phyloP scores from a whole-genome alignment of 2,113 vertebrate genomes.

The Carassius auratus region DNA sequence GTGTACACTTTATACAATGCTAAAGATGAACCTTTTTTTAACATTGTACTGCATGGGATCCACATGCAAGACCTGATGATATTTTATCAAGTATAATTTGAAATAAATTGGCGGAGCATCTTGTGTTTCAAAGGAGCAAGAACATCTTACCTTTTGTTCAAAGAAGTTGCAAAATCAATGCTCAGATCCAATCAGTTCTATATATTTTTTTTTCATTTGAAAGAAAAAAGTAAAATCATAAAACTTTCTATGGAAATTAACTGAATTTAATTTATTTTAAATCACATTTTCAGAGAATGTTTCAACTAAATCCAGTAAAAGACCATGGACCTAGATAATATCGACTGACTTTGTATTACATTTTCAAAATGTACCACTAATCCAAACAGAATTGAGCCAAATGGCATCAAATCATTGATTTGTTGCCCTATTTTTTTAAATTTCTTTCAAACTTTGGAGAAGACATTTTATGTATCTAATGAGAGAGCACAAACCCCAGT shows the following conservation, averaged over 20 bases:
- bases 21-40: background rate
- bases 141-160: background rate
- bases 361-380: background rate
- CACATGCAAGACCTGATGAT: background rate
- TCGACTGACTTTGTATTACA: background rate
- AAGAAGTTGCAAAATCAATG: background rate
- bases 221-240: background rate
- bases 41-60: background rate
- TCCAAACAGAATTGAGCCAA: background rate
- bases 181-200: background rate
- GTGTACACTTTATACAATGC: background rate
- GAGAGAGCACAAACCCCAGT: conserved; percentile 21
- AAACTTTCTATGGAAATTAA: background rate
- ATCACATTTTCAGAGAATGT: background rate
- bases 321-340: background rate
- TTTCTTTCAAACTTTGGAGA: conserved; percentile 69
- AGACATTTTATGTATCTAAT: conserved; percentile 57
- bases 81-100: background rate
- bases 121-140: background rate
- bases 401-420: background rate
- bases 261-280: background rate
- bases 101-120: background rate
- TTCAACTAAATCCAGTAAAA: background rate
- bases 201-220: background rate
- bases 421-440: background rate